Evolutionary conservation across 2,888 invertebrate species (phyloP).

Genomic region (Phengaris arion): DNA sequence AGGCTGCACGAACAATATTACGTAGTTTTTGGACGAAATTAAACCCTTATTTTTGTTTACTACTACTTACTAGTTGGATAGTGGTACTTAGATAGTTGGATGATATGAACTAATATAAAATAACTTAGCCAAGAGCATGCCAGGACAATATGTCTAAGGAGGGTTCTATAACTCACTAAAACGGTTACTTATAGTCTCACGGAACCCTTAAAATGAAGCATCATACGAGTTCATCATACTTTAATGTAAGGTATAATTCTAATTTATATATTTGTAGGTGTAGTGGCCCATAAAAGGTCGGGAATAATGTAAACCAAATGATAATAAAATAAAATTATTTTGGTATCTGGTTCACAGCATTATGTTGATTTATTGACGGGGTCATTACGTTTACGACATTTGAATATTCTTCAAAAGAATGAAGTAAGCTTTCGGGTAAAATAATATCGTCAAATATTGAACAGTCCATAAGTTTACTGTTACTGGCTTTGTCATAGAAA

Average conservation of each 20-base stretch:
- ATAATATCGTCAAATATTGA: not conserved
- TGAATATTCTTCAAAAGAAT: not conserved
- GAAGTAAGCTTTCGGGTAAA: not conserved
- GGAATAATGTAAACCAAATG: slow-evolving; percentile 2
- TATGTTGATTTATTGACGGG: slow-evolving; percentile 9
- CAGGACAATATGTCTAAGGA: too few species aligned
- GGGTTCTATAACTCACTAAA: too few species aligned
- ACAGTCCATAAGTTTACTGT: too few species aligned
- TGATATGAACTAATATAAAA: too few species aligned
- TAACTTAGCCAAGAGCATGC: too few species aligned
- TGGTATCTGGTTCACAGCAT: not conserved
- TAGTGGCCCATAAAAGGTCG: slow-evolving; percentile 15
- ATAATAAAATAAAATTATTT: not conserved
- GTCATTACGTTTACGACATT: slow-evolving; percentile 5
- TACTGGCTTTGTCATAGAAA: not conserved
- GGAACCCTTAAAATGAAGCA: too few species aligned
- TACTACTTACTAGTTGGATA: too few species aligned
- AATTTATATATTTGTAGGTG: not conserved
- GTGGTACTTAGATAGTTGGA: too few species aligned
- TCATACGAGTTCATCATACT: not conserved
- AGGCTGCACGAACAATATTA: not conserved
- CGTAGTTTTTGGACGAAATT: not conserved
- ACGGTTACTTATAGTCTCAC: too few species aligned
- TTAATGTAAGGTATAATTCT: not conserved
- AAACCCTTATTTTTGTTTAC: not conserved